These are phyloP conservation scores for Agonopterix heracliana DNA, from an alignment of 2,888 invertebrate species.

Conservation along the genomic window DNA sequence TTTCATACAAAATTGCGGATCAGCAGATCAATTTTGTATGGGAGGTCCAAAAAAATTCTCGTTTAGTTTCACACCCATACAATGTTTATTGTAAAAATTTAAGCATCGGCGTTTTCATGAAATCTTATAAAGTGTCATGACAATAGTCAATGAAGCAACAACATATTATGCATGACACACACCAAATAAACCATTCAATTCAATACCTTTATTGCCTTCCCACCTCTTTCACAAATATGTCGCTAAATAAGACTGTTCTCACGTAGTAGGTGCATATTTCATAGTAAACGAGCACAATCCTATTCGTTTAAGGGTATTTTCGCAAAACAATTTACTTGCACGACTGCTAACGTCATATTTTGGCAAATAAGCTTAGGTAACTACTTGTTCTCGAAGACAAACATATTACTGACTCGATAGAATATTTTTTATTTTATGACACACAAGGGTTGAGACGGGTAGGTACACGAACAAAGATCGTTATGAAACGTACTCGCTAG, in stretches of 20 bases:
- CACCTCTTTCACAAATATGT: not conserved
- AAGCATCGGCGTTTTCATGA: too few relatives aligned
- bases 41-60: too few relatives aligned
- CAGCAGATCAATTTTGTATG: too few relatives aligned
- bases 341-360: not conserved
- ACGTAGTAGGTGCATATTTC: slow-evolving; percentile 1
- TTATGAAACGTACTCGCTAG: too few relatives aligned
- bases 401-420: too few relatives aligned
- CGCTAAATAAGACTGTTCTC: not conserved
- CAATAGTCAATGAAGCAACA: not conserved
- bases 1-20: too few relatives aligned
- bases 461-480: too few relatives aligned
- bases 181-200: not conserved
- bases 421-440: too few relatives aligned
- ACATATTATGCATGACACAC: not conserved
- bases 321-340: slow-evolving; percentile 15
- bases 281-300: slow-evolving; percentile 8
- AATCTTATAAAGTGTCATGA: too few relatives aligned
- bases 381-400: not conserved
- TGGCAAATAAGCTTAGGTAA: not conserved
- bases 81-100: too few relatives aligned
- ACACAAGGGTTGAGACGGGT: too few relatives aligned
- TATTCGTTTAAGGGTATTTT: slow-evolving; percentile 16
- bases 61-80: too few relatives aligned
- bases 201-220: not conserved